Percentiles rank a stretch among this genome's conserved stretches.
phyloP scores from a whole-genome alignment of 2,113 vertebrate species.

The Dicentrarchus labrax region DNA sequence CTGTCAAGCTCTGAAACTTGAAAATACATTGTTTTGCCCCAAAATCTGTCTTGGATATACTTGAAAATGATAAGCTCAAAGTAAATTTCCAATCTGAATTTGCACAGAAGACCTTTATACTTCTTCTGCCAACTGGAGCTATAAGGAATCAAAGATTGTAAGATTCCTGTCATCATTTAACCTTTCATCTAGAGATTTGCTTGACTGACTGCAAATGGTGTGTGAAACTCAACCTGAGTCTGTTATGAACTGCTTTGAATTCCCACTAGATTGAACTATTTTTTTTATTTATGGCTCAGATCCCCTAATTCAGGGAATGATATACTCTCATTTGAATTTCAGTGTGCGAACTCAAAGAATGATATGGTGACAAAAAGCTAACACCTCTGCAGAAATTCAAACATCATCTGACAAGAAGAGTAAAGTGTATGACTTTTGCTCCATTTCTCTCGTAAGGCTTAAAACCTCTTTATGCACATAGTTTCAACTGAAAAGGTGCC shows the following conservation, averaged over 20 bases:
- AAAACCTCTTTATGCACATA: background rate
- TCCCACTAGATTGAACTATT: slow-evolving; percentile 10
- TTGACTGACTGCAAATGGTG: slow-evolving; percentile 56
- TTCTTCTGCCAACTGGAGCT: slow-evolving; percentile 13
- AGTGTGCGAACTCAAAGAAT: slow-evolving; percentile 14
- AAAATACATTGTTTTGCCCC: background rate
- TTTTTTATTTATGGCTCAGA: slow-evolving; percentile 29
- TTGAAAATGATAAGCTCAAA: slow-evolving; percentile 23
- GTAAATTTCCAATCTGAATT: slow-evolving; percentile 32
- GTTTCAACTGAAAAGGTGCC: background rate
- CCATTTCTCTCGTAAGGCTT: slow-evolving; percentile 5
- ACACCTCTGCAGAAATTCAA: background rate
- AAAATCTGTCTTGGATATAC: background rate
- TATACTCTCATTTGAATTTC: slow-evolving; percentile 35
- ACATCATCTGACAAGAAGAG: slow-evolving; percentile 21
- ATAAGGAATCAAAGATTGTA: slow-evolving; percentile 23
- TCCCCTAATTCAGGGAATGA: slow-evolving; percentile 18
- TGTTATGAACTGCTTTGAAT: slow-evolving; percentile 25
- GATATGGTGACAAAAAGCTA: slow-evolving; percentile 15
- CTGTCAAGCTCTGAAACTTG: background rate
- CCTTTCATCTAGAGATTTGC: slow-evolving; percentile 50
- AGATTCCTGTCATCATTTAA: slow-evolving; percentile 54
- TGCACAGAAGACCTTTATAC: background rate
- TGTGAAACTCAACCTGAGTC: slow-evolving; percentile 43
- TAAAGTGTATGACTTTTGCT: background rate